These are phyloP conservation scores for Drosophila willistoni DNA, from an alignment of 1,140 invertebrate genomes.

Conservation along the genomic window DNA sequence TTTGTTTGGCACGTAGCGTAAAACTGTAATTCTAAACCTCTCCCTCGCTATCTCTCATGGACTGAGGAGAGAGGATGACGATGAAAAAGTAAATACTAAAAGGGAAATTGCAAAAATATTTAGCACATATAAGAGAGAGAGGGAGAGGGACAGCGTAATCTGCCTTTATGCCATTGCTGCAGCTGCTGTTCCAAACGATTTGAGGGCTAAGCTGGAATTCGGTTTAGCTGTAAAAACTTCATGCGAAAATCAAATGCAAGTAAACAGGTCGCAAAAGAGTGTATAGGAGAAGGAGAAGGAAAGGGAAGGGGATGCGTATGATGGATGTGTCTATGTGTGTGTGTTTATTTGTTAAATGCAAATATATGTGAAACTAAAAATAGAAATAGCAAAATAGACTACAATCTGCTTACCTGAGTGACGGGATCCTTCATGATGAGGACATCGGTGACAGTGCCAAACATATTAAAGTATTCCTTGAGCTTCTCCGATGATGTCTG, in stretches of 20 bases:
- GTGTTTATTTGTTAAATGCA: neutral
- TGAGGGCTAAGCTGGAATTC: conserved; percentile 28
- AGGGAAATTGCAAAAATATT: conserved; percentile 6
- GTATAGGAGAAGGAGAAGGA: conserved; percentile 9
- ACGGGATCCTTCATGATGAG: conserved; percentile 97
- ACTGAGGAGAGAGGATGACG: neutral
- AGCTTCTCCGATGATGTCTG: conserved; percentile 95
- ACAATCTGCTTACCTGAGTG: conserved; percentile 89
- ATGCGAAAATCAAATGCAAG: conserved; percentile 26
- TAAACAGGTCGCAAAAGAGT: conserved; percentile 17
- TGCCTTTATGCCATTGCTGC: conserved; percentile 21
- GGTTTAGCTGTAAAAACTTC: conserved; percentile 56
- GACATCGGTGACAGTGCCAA: conserved; percentile 95
- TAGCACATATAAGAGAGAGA: neutral
- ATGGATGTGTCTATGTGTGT: neutral
- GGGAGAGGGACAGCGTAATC: conserved; percentile 19
- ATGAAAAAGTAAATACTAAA: conserved; percentile 24
- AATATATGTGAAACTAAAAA: conserved; percentile 13
- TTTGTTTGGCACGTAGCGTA: conserved; percentile 55
- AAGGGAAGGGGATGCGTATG: neutral
- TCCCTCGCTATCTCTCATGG: neutral
- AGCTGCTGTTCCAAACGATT: conserved; percentile 51
- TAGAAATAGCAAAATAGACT: conserved; percentile 30
- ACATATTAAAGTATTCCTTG: conserved; percentile 95
- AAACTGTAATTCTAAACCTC: conserved; percentile 61